Conservation (phyloP, 2,797 vertebrate genomes). For the Sebastes taczanowskii region DNA sequence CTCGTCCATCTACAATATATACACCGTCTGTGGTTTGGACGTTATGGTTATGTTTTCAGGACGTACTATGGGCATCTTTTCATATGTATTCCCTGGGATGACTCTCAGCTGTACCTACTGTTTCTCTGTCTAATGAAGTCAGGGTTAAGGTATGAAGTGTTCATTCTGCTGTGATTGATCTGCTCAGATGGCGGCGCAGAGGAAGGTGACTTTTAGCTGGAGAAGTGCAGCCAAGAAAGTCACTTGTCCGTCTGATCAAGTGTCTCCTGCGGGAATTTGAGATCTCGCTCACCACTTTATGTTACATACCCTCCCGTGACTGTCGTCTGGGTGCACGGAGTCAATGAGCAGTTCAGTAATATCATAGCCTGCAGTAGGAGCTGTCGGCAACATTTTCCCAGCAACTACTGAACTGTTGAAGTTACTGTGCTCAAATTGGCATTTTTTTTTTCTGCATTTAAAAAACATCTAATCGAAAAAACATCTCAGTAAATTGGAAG, state of each 20-base stretch:
- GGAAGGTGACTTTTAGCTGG: constrained; percentile 24
- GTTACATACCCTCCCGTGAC: background rate
- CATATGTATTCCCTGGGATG: background rate
- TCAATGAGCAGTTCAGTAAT: background rate
- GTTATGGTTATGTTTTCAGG: background rate
- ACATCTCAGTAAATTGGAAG: background rate
- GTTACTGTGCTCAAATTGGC: background rate
- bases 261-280: constrained; percentile 42
- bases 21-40: background rate
- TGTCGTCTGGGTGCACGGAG: background rate
- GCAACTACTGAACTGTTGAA: background rate
- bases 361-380: background rate
- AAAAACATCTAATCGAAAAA: background rate
- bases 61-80: background rate
- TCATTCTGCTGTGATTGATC: constrained; percentile 49
- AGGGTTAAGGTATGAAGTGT: background rate
- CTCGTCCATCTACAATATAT: background rate
- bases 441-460: no score
- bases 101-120: background rate
- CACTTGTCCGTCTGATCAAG: constrained; percentile 36
- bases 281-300: constrained; percentile 1
- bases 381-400: background rate
- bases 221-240: constrained; percentile 36
- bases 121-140: background rate
- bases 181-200: constrained; percentile 43